Percentiles rank a stretch among this genome's conserved stretches.
Evolutionary conservation across 37 sponge, comb jelly and placozoan species (phyloP).

Genomic region (Cladorhizidae sp.): DNA sequence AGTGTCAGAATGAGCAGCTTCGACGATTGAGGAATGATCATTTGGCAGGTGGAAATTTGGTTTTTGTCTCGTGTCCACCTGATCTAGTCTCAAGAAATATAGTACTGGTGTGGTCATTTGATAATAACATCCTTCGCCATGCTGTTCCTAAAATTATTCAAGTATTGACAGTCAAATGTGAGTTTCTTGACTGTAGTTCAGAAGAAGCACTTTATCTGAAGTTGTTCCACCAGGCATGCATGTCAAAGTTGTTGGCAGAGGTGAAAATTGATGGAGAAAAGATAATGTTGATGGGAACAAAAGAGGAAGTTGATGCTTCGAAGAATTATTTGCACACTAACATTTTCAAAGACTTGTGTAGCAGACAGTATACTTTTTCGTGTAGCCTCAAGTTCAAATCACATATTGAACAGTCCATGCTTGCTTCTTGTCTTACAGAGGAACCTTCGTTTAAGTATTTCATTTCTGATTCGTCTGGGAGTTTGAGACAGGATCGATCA

Average conservation of each 20-base stretch:
- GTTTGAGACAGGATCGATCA: neutral
- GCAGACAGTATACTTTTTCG: neutral
- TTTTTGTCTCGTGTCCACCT: neutral
- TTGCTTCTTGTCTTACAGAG: neutral
- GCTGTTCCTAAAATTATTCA: neutral
- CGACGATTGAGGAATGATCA: constrained; percentile 8
- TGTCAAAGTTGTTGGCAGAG: neutral
- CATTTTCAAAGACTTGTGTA: neutral
- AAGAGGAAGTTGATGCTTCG: neutral
- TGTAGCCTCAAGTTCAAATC: constrained; percentile 27
- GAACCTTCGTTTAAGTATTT: constrained; percentile 2
- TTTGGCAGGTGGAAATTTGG: neutral
- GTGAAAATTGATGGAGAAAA: neutral
- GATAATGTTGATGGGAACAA: neutral
- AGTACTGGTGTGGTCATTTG: neutral
- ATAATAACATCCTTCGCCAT: neutral
- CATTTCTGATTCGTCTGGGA: neutral
- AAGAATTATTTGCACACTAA: neutral
- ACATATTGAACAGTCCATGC: constrained; percentile 34
- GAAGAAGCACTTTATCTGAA: neutral
- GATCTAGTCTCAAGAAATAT: neutral
- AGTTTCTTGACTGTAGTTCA: neutral
- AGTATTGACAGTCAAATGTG: neutral
- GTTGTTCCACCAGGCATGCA: neutral
- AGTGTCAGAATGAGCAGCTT: neutral